Base-by-base conservation (phyloP, 2,888 invertebrate genomes). In the Drosophila recens region DNA sequence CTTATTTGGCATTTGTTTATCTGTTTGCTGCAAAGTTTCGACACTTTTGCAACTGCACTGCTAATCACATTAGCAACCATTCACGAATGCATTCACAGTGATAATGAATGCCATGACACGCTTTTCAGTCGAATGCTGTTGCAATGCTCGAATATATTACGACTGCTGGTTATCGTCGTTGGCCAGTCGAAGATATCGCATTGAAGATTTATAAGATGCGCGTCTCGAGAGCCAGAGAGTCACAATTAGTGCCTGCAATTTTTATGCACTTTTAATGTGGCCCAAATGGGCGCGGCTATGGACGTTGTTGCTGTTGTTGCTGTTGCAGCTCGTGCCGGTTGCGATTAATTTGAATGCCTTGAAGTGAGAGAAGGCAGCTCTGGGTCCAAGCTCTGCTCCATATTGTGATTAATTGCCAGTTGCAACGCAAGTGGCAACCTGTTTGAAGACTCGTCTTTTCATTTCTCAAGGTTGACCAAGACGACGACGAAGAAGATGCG, bases 401-500 rank as follows among this genome's bases (percentile, higher is more conserved):
- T 59, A 85, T 82, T 72, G 79, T 87, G 90, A 87, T 89, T 80
- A 89, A 89, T 85, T 74, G 58, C 63, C 67, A 69, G 69, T 71
- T 75, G 75, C 74, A 89, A 69, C 71, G 75, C 76, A 67, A 75
- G 72, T 78, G 86, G 80, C 79, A 85, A 89, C 85, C 85, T 81
- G 85, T 85, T 89, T 89, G 72, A 75, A 75, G 62, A 54, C 75
- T 3, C 40, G 78, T 77, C 23, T 59, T 40, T 20, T 58, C 67
- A 75, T 69, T 78, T 87, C 86, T 87, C 86, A 87, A 87, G 86
- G 86, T 82, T 89, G 79, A 17, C 64, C 62, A 70, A 23, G 23
- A 66, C 52, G 72, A 85, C 11, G 62, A 45, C 62, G 36, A 8
- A 40, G 64, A 66, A 54, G 74, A 85, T 75, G 84, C 84, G 67